Evolutionary conservation across 2,888 invertebrate genomes (phyloP).

Genomic region (Drosophila emarginata): DNA sequence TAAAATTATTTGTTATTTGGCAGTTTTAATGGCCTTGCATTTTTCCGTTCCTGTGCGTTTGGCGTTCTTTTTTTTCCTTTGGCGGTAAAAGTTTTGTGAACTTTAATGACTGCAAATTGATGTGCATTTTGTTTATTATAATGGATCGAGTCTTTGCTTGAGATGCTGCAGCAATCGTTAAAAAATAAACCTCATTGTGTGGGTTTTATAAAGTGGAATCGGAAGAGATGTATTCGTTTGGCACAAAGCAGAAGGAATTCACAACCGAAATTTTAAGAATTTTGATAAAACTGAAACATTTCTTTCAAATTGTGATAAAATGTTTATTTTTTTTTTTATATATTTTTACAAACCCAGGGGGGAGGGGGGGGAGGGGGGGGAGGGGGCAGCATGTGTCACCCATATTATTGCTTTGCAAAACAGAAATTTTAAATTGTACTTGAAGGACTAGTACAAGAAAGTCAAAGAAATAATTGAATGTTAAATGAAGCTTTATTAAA

Average conservation of each 20-base stretch:
- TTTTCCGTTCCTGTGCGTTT: constrained; percentile 31
- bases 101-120: constrained; percentile 71
- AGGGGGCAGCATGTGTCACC: too few species aligned
- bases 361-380: too few species aligned
- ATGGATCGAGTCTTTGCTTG: not conserved
- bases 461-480: too few species aligned
- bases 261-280: not conserved
- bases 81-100: constrained; percentile 62
- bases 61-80: not conserved
- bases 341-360: not conserved
- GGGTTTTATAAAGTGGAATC: constrained; percentile 9
- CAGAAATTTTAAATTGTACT: too few species aligned
- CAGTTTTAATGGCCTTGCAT: constrained; percentile 48
- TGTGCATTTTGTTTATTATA: constrained; percentile 59
- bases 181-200: not conserved
- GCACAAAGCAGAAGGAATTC: too few species aligned
- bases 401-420: too few species aligned
- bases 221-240: not conserved
- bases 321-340: not conserved
- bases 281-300: constrained; percentile 1
- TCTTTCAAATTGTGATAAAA: not conserved
- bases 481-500: too few species aligned
- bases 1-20: constrained; percentile 44
- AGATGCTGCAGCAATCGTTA: constrained; percentile 1
- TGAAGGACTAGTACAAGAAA: too few species aligned